Conservation (phyloP, 2,113 vertebrate species). For the Anseranas semipalmata region DNA sequence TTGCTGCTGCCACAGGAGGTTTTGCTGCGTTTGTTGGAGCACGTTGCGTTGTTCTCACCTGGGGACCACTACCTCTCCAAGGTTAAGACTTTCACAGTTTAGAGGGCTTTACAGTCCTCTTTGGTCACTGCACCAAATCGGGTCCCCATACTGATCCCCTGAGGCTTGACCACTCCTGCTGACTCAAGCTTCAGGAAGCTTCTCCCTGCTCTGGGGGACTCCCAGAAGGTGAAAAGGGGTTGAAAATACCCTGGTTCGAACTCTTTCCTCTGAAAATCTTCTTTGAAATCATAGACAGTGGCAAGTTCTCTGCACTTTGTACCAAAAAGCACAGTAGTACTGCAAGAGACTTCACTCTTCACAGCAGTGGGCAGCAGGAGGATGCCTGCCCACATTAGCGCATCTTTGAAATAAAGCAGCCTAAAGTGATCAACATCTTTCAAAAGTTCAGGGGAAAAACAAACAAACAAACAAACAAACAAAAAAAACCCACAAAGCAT, state of each 20-base stretch:
- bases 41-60: fast-evolving
- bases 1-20: not conserved
- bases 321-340: not conserved
- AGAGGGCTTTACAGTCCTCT: not conserved
- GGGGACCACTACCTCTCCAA: not conserved
- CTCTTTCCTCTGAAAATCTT: not conserved
- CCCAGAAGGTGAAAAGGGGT: not conserved
- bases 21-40: not conserved
- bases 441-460: not conserved
- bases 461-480: not conserved
- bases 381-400: not conserved
- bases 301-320: not conserved
- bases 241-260: not conserved
- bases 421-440: not conserved
- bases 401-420: not conserved
- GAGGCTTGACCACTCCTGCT: not conserved
- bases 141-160: not conserved
- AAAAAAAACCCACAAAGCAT: not conserved
- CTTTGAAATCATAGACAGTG: not conserved
- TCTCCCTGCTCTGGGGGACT: not conserved
- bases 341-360: not conserved
- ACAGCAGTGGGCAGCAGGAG: not conserved
- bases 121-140: fast-evolving
- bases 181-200: not conserved
- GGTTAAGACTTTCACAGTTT: not conserved